These are phyloP conservation scores for Schizothorax lantsangensis DNA, from an alignment of 2,797 vertebrate species.

Conservation along the genomic window DNA sequence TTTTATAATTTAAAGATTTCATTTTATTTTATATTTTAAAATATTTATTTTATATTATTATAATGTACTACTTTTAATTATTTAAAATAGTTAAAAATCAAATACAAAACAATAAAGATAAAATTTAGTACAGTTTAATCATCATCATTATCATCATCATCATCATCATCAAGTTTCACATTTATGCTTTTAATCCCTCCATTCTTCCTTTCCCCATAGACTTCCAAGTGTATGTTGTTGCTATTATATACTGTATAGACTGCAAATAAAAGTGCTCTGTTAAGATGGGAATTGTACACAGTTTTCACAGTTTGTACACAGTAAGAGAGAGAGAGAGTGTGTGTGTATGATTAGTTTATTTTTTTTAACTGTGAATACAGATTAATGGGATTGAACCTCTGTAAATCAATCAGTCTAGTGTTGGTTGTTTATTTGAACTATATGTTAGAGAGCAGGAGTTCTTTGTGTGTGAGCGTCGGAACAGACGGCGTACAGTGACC, in stretches of 20 bases:
- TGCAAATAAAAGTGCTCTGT: neutral
- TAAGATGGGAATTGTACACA: neutral
- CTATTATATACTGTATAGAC: neutral
- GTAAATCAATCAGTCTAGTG: neutral
- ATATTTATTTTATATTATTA: too few relatives aligned
- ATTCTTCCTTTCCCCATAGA: neutral
- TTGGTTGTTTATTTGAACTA: slow-evolving; percentile 39
- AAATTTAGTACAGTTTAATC: too few relatives aligned
- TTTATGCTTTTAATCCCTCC: neutral
- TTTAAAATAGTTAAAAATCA: too few relatives aligned
- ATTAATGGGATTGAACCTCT: neutral
- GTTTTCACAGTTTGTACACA: neutral
- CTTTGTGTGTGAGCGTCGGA: neutral
- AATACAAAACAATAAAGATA: too few relatives aligned
- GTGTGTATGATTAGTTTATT: neutral
- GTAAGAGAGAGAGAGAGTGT: neutral
- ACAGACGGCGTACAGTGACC: slow-evolving; percentile 41
- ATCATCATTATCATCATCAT: too few relatives aligned
- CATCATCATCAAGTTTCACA: neutral
- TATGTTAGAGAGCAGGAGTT: slow-evolving; percentile 28
- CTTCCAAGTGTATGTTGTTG: neutral
- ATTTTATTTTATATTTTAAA: too few relatives aligned
- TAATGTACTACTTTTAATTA: too few relatives aligned
- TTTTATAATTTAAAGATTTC: too few relatives aligned
- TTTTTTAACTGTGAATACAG: slow-evolving; percentile 7